These are phyloP conservation scores for Nasua narica DNA, from an alignment of 2,797 vertebrate genomes.

Conservation along the genomic window DNA sequence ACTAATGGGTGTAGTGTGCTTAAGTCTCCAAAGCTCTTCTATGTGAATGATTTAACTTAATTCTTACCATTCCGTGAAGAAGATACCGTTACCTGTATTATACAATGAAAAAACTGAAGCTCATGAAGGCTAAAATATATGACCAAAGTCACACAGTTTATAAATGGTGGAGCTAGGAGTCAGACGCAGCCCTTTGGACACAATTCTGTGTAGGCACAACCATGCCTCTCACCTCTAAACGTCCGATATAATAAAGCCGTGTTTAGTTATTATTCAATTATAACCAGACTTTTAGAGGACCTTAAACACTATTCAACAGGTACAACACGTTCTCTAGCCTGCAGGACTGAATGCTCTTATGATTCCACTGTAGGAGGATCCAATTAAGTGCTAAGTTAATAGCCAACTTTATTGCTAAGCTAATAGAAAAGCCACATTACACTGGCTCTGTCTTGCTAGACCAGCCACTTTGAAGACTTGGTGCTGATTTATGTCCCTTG, in stretches of 20 bases:
- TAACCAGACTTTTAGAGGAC: constrained; percentile 46
- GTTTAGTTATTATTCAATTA: constrained; percentile 59
- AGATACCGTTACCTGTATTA: background rate
- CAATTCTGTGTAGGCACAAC: background rate
- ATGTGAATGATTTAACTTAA: background rate
- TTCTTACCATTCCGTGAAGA: background rate
- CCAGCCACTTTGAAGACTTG: constrained; percentile 18
- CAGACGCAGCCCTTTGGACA: background rate
- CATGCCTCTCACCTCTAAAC: background rate
- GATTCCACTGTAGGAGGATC: constrained; percentile 23
- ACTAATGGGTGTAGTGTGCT: background rate
- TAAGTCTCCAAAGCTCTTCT: constrained; percentile 2
- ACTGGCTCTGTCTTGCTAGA: constrained; percentile 55
- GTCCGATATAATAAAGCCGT: background rate
- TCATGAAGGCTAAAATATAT: background rate
- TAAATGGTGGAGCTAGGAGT: background rate
- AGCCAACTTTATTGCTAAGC: constrained; percentile 68
- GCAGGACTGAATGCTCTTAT: constrained; percentile 45
- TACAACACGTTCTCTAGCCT: constrained; percentile 68
- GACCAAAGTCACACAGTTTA: background rate
- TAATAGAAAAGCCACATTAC: constrained; percentile 66
- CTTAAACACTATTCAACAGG: constrained; percentile 43
- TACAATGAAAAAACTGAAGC: background rate
- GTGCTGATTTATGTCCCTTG: constrained; percentile 40
- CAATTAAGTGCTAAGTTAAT: constrained; percentile 72